Evolutionary conservation across 2,888 invertebrate species (phyloP).

Genomic region (Ecdyonurus torrentis): DNA sequence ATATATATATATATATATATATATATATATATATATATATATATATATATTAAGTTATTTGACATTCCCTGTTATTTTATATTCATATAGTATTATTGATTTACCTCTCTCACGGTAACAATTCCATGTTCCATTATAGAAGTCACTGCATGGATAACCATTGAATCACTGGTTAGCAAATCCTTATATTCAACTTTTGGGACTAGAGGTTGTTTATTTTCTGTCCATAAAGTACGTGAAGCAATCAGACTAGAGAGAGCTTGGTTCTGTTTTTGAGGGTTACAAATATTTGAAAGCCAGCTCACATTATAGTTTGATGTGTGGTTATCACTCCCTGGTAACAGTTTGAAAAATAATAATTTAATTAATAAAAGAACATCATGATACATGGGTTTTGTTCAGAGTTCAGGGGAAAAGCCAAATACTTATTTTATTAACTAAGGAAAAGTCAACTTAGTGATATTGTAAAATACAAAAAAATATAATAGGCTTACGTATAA

Average conservation of each 20-base stretch:
- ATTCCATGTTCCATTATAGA: slow-evolving; percentile 36
- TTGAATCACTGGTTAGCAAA: slow-evolving; percentile 12
- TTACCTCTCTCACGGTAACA: slow-evolving; percentile 22
- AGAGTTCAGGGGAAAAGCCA: too few species aligned
- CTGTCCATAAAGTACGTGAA: slow-evolving; percentile 30
- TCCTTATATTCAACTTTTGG: slow-evolving; percentile 15
- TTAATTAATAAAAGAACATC: too few species aligned
- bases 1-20: too few species aligned
- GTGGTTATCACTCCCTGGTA: slow-evolving; percentile 42
- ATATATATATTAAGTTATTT: slow-evolving; percentile 8
- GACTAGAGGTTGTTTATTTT: slow-evolving; percentile 25
- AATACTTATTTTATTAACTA: too few species aligned
- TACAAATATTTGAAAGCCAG: slow-evolving; percentile 28
- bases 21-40: background rate
- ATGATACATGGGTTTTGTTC: too few species aligned
- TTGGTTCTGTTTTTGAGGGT: slow-evolving; percentile 17
- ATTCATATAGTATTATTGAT: background rate
- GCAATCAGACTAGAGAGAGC: slow-evolving; percentile 16
- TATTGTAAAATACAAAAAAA: too few species aligned
- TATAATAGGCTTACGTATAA: too few species aligned
- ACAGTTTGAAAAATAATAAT: too few species aligned
- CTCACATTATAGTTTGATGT: slow-evolving; percentile 31
- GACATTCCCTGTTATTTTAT: background rate
- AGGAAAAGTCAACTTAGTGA: too few species aligned
- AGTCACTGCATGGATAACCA: slow-evolving; percentile 30